A percentile compares a stretch with the other conserved stretches of the same genome.
Evolutionary conservation across 2,113 vertebrate species (phyloP).

Genomic region (Psammodynastes pulverulentus): DNA sequence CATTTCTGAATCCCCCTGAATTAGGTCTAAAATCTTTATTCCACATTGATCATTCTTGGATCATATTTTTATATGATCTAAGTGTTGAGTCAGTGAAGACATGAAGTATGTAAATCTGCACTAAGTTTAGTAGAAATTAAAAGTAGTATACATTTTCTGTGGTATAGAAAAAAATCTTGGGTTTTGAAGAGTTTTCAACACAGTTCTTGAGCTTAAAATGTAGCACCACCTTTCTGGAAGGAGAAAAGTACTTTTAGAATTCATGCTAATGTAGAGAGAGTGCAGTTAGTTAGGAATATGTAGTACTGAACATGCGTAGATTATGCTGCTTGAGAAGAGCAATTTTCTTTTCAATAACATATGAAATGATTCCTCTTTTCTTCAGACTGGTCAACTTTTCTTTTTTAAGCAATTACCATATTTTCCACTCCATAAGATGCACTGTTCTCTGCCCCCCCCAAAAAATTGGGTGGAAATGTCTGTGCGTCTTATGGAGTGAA

Average conservation of each 20-base stretch:
- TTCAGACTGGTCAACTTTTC: background rate
- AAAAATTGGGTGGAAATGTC: too few relatives aligned
- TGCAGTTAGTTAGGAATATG: background rate
- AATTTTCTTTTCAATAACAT: background rate
- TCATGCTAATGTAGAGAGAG: background rate
- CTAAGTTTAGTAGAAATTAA: background rate
- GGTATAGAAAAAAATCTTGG: background rate
- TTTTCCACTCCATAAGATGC: too few relatives aligned
- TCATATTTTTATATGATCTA: background rate
- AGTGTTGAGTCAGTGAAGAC: conserved; percentile 31
- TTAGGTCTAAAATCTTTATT: conserved; percentile 55
- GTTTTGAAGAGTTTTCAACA: background rate
- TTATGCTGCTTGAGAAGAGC: background rate
- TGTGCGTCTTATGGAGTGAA: too few relatives aligned
- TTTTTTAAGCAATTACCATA: background rate
- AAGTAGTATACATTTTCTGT: background rate
- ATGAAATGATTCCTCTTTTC: background rate
- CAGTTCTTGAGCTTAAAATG: background rate
- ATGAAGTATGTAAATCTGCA: accelerated
- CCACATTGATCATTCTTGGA: conserved; percentile 41
- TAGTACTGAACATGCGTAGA: background rate
- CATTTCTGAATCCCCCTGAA: conserved; percentile 49
- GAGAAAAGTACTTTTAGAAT: background rate
- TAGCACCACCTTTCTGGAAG: background rate
- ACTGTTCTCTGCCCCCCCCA: too few relatives aligned